phyloP scores from a whole-genome alignment of 1,140 invertebrate species.

The Drosophila navojoa region DNA sequence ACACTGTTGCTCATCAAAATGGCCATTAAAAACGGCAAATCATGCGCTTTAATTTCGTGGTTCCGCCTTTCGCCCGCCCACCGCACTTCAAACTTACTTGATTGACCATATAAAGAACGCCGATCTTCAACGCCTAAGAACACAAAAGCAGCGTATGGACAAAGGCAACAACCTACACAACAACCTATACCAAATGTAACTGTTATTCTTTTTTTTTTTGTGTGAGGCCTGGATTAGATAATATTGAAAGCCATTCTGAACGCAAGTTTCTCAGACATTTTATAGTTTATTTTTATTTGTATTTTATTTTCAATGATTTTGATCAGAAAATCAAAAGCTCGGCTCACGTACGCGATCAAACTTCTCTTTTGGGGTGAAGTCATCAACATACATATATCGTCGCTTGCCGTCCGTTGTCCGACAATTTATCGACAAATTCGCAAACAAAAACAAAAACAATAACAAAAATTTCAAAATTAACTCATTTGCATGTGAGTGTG shows the following conservation, averaged over 20 bases:
- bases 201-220: not conserved
- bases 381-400: conserved; percentile 56
- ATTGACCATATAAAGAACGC: conserved; percentile 29
- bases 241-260: conserved; percentile 10
- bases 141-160: conserved; percentile 10
- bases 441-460: conserved; percentile 37
- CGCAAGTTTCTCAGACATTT: not conserved
- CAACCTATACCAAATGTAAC: not conserved
- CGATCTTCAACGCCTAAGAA: conserved; percentile 30
- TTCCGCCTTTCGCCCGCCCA: conserved; percentile 46
- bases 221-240: conserved; percentile 27
- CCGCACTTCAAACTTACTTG: conserved; percentile 9
- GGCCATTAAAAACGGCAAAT: conserved; percentile 1
- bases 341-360: conserved; percentile 47
- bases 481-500: conserved; percentile 69
- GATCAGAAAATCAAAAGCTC: conserved; percentile 36
- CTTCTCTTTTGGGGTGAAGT: conserved; percentile 64
- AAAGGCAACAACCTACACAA: conserved; percentile 20
- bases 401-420: conserved; percentile 28
- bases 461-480: conserved; percentile 69
- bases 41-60: conserved; percentile 20
- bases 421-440: conserved; percentile 60
- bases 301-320: conserved; percentile 19
- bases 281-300: conserved; percentile 1
- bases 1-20: conserved; percentile 3